Percentiles rank a stretch among this genome's conserved stretches.
These are phyloP conservation scores for Drosophila baimaii DNA, from an alignment of 1,140 invertebrate species.

Conservation along the genomic window DNA sequence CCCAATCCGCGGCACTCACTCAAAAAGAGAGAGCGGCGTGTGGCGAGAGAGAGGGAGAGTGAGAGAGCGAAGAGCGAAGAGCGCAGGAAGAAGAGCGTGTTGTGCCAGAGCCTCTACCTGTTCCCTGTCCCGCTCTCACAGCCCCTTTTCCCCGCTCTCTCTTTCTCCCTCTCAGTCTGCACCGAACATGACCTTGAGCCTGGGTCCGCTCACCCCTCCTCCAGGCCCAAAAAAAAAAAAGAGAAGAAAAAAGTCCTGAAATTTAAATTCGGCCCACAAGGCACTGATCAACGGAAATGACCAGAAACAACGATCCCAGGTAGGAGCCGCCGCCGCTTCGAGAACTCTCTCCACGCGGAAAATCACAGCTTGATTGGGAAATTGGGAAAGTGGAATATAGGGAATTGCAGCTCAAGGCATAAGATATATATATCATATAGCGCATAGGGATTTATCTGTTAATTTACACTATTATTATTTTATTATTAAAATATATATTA, in stretches of 20 bases:
- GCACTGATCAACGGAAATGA: slow-evolving; percentile 26
- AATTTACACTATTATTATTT: too few relatives aligned
- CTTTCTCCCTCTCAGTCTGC: too few relatives aligned
- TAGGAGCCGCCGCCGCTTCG: neutral
- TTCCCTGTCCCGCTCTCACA: neutral
- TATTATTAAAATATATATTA: too few relatives aligned
- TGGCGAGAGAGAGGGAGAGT: neutral
- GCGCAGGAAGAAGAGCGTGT: neutral
- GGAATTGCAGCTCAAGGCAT: neutral
- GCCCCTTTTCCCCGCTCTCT: neutral
- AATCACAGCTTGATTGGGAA: neutral
- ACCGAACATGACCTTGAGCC: slow-evolving; percentile 18
- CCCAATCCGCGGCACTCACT: slow-evolving; percentile 45
- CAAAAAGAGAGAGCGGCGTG: slow-evolving; percentile 3
- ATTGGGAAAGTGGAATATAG: neutral
- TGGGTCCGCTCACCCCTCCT: slow-evolving; percentile 21
- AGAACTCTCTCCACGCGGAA: slow-evolving; percentile 1
- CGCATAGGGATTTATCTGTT: too few relatives aligned
- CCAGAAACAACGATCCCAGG: slow-evolving; percentile 8
- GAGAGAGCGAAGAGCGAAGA: slow-evolving; percentile 2
- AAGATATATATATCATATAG: too few relatives aligned
- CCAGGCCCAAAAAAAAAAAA: too few relatives aligned
- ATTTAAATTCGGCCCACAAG: slow-evolving; percentile 1
- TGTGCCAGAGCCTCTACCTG: slow-evolving; percentile 8
- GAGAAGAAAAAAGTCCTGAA: slow-evolving; percentile 2